phyloP scores from a whole-genome alignment of 2,797 vertebrate species.

The Enteromius treurensis region DNA sequence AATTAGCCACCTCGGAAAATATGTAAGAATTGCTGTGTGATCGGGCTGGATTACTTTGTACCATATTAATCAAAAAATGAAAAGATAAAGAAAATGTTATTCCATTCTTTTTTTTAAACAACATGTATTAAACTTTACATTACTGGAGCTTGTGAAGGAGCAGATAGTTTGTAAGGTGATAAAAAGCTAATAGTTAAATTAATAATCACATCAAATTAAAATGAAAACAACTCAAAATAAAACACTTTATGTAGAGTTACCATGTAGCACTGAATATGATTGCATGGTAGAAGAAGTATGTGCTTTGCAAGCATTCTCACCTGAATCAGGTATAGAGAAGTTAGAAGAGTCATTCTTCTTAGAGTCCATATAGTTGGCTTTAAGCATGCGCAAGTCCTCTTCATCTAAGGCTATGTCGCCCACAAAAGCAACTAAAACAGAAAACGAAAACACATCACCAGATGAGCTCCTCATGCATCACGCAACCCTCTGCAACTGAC shows the following conservation, averaged over 20 bases:
- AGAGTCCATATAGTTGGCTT: slow-evolving; percentile 66
- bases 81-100: neutral
- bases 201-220: neutral
- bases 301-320: slow-evolving; percentile 49
- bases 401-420: slow-evolving; percentile 95
- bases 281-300: neutral
- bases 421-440: slow-evolving; percentile 84
- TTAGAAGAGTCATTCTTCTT: slow-evolving; percentile 41
- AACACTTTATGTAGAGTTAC: no score
- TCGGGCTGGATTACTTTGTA: neutral
- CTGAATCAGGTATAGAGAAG: slow-evolving; percentile 62
- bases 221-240: no score
- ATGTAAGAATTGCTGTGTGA: no score
- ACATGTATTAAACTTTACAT: neutral
- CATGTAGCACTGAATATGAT: neutral
- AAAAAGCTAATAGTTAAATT: neutral
- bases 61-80: neutral
- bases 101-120: neutral
- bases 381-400: slow-evolving; percentile 87
- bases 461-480: neutral
- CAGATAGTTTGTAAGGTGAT: neutral
- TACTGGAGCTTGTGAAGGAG: neutral
- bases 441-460: neutral
- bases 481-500: no score
- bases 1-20: no score